A percentile compares a stretch with the other conserved stretches of the same genome.
phyloP scores from a whole-genome alignment of 1,140 invertebrate genomes.

The Drosophila asahinai region DNA sequence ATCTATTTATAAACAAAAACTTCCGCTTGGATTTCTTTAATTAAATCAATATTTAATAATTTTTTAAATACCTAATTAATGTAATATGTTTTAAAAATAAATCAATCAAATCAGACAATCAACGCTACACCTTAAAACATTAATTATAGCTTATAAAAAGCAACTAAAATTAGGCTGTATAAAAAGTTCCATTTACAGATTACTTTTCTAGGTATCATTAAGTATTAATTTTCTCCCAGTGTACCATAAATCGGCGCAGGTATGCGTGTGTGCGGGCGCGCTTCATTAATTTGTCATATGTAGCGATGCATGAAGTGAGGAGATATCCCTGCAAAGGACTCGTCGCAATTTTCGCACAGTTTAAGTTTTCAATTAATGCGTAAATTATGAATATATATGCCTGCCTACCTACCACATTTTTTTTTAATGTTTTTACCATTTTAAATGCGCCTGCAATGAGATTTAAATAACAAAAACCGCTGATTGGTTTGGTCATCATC shows the following conservation, averaged over 20 bases:
- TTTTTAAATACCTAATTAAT: too few relatives aligned
- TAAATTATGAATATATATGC: slow-evolving; percentile 56
- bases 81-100: too few relatives aligned
- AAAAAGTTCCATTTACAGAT: too few relatives aligned
- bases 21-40: too few relatives aligned
- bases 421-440: slow-evolving; percentile 12
- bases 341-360: slow-evolving; percentile 32
- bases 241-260: neutral
- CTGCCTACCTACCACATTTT: too few relatives aligned
- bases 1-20: too few relatives aligned
- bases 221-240: neutral
- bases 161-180: neutral
- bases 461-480: slow-evolving; percentile 68
- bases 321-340: slow-evolving; percentile 45
- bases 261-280: slow-evolving; percentile 22
- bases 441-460: slow-evolving; percentile 55
- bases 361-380: slow-evolving; percentile 73
- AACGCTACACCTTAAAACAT: neutral
- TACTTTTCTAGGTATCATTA: neutral
- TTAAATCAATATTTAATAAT: too few relatives aligned
- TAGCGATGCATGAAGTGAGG: slow-evolving; percentile 67
- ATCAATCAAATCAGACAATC: too few relatives aligned
- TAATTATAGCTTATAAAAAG: neutral
- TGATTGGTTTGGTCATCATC: slow-evolving; percentile 31
- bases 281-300: slow-evolving; percentile 81